phyloP scores from a whole-genome alignment of 2,797 vertebrate genomes.

The Carapus acus region DNA sequence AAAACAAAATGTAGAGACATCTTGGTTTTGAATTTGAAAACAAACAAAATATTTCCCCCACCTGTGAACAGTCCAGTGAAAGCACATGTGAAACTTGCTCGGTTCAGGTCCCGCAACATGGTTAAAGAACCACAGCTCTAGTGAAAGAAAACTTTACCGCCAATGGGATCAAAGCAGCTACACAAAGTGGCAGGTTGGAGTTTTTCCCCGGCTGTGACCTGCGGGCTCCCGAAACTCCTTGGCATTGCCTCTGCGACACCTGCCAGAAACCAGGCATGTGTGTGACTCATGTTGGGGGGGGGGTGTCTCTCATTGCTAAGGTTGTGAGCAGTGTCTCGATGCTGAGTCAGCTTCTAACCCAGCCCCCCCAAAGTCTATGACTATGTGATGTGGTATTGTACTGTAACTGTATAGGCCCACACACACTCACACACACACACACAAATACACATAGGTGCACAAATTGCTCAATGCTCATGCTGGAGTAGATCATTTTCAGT shows the following conservation, averaged over 20 bases:
- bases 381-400: constrained; percentile 22
- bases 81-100: no score
- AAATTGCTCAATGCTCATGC: no score
- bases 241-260: constrained; percentile 38
- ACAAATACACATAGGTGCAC: constrained; percentile 18
- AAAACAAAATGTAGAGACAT: no score
- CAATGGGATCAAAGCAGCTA: constrained; percentile 26
- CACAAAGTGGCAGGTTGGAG: neutral
- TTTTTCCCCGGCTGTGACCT: constrained; percentile 8
- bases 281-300: constrained; percentile 56
- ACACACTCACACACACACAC: no score
- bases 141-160: constrained; percentile 20
- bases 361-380: constrained; percentile 21
- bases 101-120: no score
- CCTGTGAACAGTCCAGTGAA: no score
- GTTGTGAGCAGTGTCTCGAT: constrained; percentile 60
- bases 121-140: no score
- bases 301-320: no score
- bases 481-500: no score
- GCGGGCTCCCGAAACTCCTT: constrained; percentile 14
- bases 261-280: constrained; percentile 12
- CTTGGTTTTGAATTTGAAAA: no score
- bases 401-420: neutral
- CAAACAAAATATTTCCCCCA: no score
- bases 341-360: constrained; percentile 28